phyloP scores from a whole-genome alignment of 1,140 invertebrate genomes.

The Macrobrachium rosenbergii region DNA sequence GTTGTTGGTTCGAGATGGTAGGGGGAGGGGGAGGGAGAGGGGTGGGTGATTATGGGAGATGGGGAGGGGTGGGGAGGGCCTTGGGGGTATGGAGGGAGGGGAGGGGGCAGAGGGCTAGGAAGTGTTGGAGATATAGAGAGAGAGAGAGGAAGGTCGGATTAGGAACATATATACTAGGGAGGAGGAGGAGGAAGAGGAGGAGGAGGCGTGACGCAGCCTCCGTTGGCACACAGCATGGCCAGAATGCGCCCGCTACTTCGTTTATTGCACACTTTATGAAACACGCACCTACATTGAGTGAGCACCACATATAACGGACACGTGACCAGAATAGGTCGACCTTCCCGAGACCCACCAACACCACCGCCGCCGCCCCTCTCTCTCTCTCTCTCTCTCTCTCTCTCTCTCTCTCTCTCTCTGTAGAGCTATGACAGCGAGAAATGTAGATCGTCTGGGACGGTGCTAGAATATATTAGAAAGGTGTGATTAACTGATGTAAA shows the following conservation, averaged over 20 bases:
- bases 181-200: not conserved
- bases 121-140: not conserved
- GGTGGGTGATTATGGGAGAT: too few species aligned
- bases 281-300: constrained; percentile 49
- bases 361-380: not conserved
- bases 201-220: not conserved
- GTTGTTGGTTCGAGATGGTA: too few species aligned
- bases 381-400: not conserved
- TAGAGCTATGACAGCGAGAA: too few species aligned
- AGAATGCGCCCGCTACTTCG: constrained; percentile 44
- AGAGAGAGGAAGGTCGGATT: not conserved
- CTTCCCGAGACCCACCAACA: not conserved
- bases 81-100: not conserved
- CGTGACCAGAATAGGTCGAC: constrained; percentile 45
- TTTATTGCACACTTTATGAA: constrained; percentile 58
- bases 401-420: too few species aligned
- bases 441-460: too few species aligned
- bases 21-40: too few species aligned
- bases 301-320: constrained; percentile 40
- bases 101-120: not conserved
- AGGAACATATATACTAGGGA: not conserved
- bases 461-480: too few species aligned
- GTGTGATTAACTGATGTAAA: too few species aligned
- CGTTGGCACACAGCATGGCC: not conserved
- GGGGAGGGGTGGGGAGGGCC: not conserved